Percentiles rank a stretch among this genome's conserved stretches.
These are phyloP conservation scores for Polyergus mexicanus DNA, from an alignment of 1,140 invertebrate species.

Conservation along the genomic window DNA sequence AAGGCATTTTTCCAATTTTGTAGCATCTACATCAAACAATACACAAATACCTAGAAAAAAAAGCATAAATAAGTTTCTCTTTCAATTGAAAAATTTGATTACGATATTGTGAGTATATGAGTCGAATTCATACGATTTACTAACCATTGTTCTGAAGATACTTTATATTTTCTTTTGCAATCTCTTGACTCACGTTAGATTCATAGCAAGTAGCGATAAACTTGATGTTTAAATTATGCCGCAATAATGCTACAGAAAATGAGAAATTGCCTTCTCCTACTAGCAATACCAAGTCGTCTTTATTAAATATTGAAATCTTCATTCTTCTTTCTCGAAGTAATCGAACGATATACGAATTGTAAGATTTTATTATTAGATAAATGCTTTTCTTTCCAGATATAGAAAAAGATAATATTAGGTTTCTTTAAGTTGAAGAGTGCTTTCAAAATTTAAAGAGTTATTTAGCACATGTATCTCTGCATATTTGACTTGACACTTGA, in stretches of 20 bases:
- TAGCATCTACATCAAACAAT: slow-evolving; percentile 87
- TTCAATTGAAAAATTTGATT: not conserved
- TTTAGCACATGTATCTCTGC: too few species aligned
- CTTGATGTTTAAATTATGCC: slow-evolving; percentile 76
- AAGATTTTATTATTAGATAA: not conserved
- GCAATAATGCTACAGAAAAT: slow-evolving; percentile 85
- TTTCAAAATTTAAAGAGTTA: too few species aligned
- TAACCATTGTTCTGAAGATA: slow-evolving; percentile 80
- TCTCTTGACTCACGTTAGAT: slow-evolving; percentile 59
- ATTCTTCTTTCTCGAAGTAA: slow-evolving; percentile 67
- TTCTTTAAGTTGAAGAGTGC: too few species aligned
- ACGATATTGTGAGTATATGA: not conserved
- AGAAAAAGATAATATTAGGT: not conserved
- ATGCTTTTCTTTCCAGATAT: slow-evolving; percentile 53
- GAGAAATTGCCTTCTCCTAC: slow-evolving; percentile 89
- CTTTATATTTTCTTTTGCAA: slow-evolving; percentile 79
- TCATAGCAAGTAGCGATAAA: slow-evolving; percentile 82
- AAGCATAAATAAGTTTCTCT: slow-evolving; percentile 62
- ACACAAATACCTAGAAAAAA: slow-evolving; percentile 86
- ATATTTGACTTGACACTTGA: too few species aligned
- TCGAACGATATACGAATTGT: not conserved
- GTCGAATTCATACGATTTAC: slow-evolving; percentile 64
- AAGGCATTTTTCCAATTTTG: slow-evolving; percentile 79
- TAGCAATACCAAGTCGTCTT: slow-evolving; percentile 81
- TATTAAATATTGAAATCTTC: slow-evolving; percentile 76